Base-by-base conservation (phyloP, 2,113 vertebrate species). In the Salvelinus alpinus region DNA sequence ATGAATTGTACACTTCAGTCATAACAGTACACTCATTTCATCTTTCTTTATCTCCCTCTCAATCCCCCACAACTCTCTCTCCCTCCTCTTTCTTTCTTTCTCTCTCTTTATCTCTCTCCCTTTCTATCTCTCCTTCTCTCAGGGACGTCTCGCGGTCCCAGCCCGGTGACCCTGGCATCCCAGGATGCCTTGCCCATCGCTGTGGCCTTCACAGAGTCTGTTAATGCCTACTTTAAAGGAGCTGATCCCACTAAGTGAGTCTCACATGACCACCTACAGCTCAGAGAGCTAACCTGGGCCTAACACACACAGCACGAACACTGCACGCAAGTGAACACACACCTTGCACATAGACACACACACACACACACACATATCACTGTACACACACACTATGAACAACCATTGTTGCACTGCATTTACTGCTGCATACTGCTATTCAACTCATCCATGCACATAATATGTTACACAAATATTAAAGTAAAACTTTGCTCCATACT, bases 191-290 rank as follows among this genome's bases (percentile, higher is more conserved):
- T 99, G 90, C 97, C 97, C 89, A 96, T 99, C 88, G 97, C 97
- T 69, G 95, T 98, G 71, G 97, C 97, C 78, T 96, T 99, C 87
- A 98, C 97, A 70, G 97, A 99, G 80, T 97, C 97, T 59, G 95
- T 99, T 88, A 99, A 98, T 91, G 97, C 97, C 81, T 99, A 99
- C 93, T 99, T 99, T 93, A 99, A 98, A 97, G 97, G 97, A 92
- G 96, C 97, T 90, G 97, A 99, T 92, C 97, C 97, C 71, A 93
- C 94, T 88, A 99, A 97, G 97, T 99, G 92, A 96, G 96, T 97
- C 83, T 88, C 82, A 89, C 82, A 84, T 89, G 87, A 89, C 81
- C 38, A 11, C 38, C 81, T 83, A 71, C 79, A 27, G 82, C 87
- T 87, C 80, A 74, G 76, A 68, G 60, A 64, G n/a, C 16, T 38